Evolutionary conservation across 2,797 vertebrate genomes (phyloP).

Genomic region (Lateolabrax maculatus): DNA sequence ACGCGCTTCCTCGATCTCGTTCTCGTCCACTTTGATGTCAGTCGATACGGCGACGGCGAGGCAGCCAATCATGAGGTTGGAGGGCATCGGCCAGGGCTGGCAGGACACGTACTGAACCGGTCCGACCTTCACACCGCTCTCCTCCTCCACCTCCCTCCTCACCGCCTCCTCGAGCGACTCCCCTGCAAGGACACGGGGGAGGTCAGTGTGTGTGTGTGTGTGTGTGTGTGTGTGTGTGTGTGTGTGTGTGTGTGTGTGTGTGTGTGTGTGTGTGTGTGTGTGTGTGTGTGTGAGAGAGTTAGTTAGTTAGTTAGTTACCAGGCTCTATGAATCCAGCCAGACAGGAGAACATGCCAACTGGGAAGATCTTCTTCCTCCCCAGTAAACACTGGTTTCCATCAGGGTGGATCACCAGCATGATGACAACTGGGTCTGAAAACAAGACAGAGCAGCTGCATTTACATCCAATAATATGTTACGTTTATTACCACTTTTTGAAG

Average conservation of each 20-base stretch:
- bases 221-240: too few species aligned
- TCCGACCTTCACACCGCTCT: conserved; percentile 92
- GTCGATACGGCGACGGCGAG: conserved; percentile 91
- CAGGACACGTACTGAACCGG: conserved; percentile 91
- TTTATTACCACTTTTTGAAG: too few species aligned
- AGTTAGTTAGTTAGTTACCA: conserved; percentile 80
- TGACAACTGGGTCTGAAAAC: conserved; percentile 93
- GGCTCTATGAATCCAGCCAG: conserved; percentile 97
- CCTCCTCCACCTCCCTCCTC: conserved; percentile 94
- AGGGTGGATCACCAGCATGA: conserved; percentile 97
- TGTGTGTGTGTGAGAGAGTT: too few species aligned
- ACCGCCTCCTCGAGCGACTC: conserved; percentile 94
- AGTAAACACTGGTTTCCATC: conserved; percentile 94
- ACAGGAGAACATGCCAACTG: conserved; percentile 92
- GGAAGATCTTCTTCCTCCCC: conserved; percentile 93
- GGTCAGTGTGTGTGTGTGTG: too few species aligned
- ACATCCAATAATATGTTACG: too few species aligned
- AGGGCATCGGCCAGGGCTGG: conserved; percentile 98
- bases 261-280: neutral
- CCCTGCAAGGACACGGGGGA: conserved; percentile 75
- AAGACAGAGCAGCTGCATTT: too few species aligned
- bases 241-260: too few species aligned
- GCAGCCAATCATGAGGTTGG: conserved; percentile 96
- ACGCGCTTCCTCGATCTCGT: conserved; percentile 94
- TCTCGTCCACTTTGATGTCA: conserved; percentile 92